Percentiles rank a stretch among this genome's conserved stretches.
phyloP scores from a whole-genome alignment of 2,888 invertebrate genomes.

The Auanema freiburgensis region DNA sequence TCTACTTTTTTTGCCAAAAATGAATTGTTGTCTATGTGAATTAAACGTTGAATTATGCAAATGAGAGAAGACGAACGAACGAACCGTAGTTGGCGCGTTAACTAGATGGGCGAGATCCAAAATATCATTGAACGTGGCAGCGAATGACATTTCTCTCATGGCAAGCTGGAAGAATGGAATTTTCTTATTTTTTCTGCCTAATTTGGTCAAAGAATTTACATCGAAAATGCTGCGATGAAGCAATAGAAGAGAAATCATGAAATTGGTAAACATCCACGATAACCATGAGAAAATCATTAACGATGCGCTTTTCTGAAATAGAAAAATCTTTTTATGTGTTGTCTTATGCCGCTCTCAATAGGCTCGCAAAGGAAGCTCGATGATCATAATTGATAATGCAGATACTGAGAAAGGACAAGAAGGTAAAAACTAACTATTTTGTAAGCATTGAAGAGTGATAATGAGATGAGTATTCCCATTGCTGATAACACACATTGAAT shows the following conservation, averaged over 20 bases:
- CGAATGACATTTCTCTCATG: neutral
- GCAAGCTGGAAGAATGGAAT: conserved; percentile 1
- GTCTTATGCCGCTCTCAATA: neutral
- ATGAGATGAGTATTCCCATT: conserved; percentile 16
- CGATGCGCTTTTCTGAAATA: conserved; percentile 12
- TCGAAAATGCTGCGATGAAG: conserved; percentile 16
- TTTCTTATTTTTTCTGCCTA: conserved; percentile 1
- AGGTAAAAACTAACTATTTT: conserved; percentile 6
- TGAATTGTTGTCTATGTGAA: no score
- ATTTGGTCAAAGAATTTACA: conserved; percentile 11
- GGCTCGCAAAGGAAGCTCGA: neutral
- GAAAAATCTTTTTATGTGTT: neutral
- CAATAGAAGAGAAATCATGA: conserved; percentile 17
- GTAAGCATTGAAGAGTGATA: conserved; percentile 20
- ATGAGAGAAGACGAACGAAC: neutral
- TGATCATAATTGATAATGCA: neutral
- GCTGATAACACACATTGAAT: conserved; percentile 10
- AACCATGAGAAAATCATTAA: conserved; percentile 19
- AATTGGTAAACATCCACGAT: conserved; percentile 22
- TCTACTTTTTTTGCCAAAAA: no score
- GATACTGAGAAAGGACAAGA: neutral
- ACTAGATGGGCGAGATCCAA: conserved; percentile 15
- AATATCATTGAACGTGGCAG: conserved; percentile 1
- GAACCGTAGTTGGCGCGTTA: conserved; percentile 18
- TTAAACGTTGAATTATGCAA: no score